A percentile compares a stretch with the other conserved stretches of the same genome.
Conservation (phyloP, 37 sponge, comb jelly and placozoan genomes). For the Oopsacas minuta region DNA sequence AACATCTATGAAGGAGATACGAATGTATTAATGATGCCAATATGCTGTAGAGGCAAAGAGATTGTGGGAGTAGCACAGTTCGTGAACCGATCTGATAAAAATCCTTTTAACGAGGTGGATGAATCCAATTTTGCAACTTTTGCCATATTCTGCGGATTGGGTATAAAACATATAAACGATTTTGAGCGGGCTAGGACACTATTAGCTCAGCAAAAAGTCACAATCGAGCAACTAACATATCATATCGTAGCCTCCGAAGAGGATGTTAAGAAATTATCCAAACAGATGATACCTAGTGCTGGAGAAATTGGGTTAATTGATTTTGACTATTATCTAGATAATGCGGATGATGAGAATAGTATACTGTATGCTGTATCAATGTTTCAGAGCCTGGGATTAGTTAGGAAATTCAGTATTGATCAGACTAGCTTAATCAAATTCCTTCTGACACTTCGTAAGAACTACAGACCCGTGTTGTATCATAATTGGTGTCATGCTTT, state of each 20-base stretch:
- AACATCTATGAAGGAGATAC: not conserved
- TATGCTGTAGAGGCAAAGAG: not conserved
- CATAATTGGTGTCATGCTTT: conserved; percentile 79
- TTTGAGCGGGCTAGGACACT: conserved; percentile 53
- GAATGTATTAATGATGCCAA: not conserved
- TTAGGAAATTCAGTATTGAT: conserved; percentile 19
- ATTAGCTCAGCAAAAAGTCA: conserved; percentile 60
- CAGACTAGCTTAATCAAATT: conserved; percentile 24
- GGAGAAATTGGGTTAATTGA: not conserved
- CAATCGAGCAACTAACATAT: conserved; percentile 41
- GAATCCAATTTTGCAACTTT: conserved; percentile 18
- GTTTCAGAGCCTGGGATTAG: not conserved
- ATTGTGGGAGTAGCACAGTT: conserved; percentile 3
- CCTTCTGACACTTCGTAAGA: conserved; percentile 31
- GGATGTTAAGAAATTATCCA: not conserved
- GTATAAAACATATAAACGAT: conserved; percentile 68
- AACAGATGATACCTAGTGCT: not conserved
- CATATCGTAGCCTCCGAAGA: conserved; percentile 2
- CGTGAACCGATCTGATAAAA: not conserved
- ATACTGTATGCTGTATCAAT: not conserved
- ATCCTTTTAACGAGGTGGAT: conserved; percentile 1
- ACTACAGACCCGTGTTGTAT: conserved; percentile 48
- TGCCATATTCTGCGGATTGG: conserved; percentile 76
- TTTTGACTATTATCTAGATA: not conserved
- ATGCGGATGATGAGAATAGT: not conserved